A percentile compares a stretch with the other conserved stretches of the same genome.
Conservation (phyloP, 2,113 vertebrate species). For the Lontra canadensis region DNA sequence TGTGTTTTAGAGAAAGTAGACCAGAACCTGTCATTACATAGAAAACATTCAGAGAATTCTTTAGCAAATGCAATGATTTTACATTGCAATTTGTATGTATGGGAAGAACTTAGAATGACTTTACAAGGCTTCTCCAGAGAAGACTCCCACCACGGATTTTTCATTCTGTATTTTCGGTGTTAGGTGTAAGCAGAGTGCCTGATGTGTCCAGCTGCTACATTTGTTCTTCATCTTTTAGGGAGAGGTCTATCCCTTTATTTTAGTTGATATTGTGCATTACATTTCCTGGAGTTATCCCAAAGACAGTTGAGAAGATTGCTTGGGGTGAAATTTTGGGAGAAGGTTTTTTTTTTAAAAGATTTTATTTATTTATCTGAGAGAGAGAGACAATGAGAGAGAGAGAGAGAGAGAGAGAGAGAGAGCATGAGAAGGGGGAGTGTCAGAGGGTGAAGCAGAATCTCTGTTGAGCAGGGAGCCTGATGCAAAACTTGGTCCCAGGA, state of each 20-base stretch:
- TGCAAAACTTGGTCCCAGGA: no score
- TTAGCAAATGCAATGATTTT: not conserved
- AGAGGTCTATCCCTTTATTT: not conserved
- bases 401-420: no score
- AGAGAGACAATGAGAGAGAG: no score
- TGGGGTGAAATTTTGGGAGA: not conserved
- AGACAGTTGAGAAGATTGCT: not conserved
- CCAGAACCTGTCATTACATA: not conserved
- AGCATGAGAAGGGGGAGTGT: no score
- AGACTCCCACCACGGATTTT: not conserved
- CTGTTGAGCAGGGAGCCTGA: no score
- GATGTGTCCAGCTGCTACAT: no score
- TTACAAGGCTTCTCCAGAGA: not conserved
- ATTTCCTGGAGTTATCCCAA: not conserved
- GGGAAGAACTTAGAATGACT: not conserved
- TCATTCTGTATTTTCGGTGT: not conserved
- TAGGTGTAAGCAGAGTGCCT: not conserved
- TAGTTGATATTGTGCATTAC: not conserved
- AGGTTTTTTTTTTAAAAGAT: no score
- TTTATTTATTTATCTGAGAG: no score
- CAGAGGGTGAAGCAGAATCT: no score
- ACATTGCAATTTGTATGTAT: not conserved
- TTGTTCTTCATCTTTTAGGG: rapidly evolving
- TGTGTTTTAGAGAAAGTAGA: not conserved
- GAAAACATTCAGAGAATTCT: not conserved